Conservation (phyloP, 2,888 invertebrate genomes). For the Steinernema carpocapsae region DNA sequence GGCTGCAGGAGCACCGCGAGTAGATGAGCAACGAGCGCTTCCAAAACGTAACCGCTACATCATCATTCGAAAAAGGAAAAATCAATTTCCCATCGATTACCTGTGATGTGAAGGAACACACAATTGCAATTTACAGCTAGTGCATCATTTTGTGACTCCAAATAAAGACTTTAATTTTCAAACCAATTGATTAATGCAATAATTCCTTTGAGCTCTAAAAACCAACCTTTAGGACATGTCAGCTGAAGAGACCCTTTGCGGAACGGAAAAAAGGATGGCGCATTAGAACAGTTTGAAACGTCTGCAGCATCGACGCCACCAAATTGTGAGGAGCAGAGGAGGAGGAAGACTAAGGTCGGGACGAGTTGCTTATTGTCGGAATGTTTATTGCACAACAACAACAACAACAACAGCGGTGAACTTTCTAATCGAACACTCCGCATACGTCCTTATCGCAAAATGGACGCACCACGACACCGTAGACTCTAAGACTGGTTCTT, state of each 20-base stretch:
- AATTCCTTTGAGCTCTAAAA: neutral
- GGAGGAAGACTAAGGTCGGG: neutral
- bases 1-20: neutral
- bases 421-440: constrained; percentile 29
- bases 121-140: neutral
- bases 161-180: too few relatives aligned
- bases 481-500: constrained; percentile 32
- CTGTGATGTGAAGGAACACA: neutral
- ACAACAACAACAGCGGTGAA: constrained; percentile 23
- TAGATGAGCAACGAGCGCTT: constrained; percentile 14
- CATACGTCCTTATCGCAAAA: constrained; percentile 34
- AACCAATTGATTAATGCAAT: too few relatives aligned
- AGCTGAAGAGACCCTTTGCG: constrained; percentile 20
- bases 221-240: constrained; percentile 26
- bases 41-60: constrained; percentile 12
- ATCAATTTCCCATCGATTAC: constrained; percentile 33
- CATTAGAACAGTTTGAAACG: neutral
- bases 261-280: constrained; percentile 1
- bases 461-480: constrained; percentile 33
- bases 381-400: neutral
- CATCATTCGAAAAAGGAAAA: constrained; percentile 28
- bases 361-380: neutral
- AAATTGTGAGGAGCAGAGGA: neutral
- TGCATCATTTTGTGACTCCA: too few relatives aligned
- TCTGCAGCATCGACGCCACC: too few relatives aligned